Conservation (phyloP, 2,113 vertebrate genomes). For the Neomonachus schauinslandi region DNA sequence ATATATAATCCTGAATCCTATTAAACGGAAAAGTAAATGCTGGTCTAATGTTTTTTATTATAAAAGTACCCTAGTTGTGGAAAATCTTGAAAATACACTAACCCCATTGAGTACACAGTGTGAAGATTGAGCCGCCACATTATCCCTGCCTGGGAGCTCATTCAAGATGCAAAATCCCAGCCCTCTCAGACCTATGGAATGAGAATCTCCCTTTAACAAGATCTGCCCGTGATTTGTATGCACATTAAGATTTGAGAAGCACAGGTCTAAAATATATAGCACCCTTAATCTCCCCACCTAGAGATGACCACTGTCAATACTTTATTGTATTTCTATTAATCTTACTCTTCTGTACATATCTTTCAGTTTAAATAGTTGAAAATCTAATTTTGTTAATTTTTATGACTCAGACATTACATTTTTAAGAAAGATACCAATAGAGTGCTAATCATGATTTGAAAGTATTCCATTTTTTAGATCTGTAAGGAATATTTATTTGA, state of each 20-base stretch:
- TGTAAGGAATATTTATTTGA: neutral
- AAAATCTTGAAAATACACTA: neutral
- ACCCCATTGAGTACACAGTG: neutral
- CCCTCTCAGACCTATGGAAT: neutral
- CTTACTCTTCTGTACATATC: neutral
- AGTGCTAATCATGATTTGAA: neutral
- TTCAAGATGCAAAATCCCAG: neutral
- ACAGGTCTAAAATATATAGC: neutral
- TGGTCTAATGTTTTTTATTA: neutral
- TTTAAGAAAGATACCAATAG: neutral
- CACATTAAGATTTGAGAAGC: neutral
- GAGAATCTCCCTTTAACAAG: neutral
- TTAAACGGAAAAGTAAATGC: neutral
- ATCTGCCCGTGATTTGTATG: neutral
- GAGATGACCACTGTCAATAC: neutral
- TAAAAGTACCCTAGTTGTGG: neutral
- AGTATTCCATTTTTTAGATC: neutral
- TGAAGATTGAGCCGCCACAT: neutral
- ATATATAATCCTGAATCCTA: neutral
- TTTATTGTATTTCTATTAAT: neutral
- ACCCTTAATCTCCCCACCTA: neutral
- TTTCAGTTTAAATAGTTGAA: neutral
- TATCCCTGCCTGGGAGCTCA: neutral
- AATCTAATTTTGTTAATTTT: slow-evolving; percentile 19
- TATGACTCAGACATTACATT: neutral